Evolutionary conservation across 2,797 vertebrate genomes (phyloP).

Genomic region (Thripadectes ignobilis): DNA sequence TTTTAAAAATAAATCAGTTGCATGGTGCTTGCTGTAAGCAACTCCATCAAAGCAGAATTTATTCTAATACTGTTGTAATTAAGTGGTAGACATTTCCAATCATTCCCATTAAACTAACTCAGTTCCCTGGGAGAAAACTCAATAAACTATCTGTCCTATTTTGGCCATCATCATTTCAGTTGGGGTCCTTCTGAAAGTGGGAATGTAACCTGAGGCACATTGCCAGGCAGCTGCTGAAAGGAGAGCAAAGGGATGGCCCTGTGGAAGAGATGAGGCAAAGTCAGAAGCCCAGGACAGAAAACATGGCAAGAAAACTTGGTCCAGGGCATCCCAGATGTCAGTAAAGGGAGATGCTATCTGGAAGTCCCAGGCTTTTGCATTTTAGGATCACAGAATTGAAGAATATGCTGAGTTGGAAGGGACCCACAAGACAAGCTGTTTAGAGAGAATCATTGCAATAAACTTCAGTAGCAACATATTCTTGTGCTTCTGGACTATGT

Average conservation of each 20-base stretch:
- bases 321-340: background rate
- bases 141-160: background rate
- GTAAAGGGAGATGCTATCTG: background rate
- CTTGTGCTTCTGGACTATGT: background rate
- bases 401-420: background rate
- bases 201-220: background rate
- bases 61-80: conserved; percentile 3
- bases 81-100: background rate
- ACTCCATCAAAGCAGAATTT: conserved; percentile 6
- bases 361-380: background rate
- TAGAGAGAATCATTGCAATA: background rate
- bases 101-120: background rate
- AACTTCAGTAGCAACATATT: background rate
- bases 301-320: background rate
- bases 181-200: background rate
- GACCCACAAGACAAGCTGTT: background rate
- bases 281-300: background rate
- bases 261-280: background rate
- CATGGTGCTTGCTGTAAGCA: background rate
- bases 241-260: background rate
- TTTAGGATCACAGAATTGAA: background rate
- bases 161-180: background rate
- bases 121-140: background rate
- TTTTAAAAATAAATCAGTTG: background rate
- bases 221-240: background rate